These are phyloP conservation scores for Gastracanthus pulcherrimus DNA, from an alignment of 2,888 invertebrate genomes.

Conservation along the genomic window DNA sequence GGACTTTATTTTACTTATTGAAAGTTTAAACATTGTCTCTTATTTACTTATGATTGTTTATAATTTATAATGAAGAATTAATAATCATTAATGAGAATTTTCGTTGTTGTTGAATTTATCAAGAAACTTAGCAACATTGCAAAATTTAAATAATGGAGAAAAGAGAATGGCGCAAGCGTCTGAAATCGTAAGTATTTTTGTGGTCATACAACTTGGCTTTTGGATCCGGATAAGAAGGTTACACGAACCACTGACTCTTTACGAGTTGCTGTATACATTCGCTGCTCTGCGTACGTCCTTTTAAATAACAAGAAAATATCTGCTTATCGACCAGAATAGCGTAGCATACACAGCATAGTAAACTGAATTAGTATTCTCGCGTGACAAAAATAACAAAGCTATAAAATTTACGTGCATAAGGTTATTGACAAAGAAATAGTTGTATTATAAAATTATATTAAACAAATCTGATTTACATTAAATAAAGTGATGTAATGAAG, in stretches of 20 bases:
- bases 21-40: no score
- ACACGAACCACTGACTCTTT: slow-evolving; percentile 56
- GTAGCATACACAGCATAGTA: background rate
- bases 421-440: no score
- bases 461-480: no score
- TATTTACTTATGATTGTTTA: no score
- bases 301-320: slow-evolving; percentile 31
- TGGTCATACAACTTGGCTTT: slow-evolving; percentile 44
- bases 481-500: no score
- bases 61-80: no score
- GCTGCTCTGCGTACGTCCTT: background rate
- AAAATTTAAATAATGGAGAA: slow-evolving; percentile 10
- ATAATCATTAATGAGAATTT: no score
- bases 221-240: slow-evolving; percentile 63
- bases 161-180: slow-evolving; percentile 8
- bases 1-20: no score
- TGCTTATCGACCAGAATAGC: background rate
- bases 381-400: no score
- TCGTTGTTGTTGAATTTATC: background rate
- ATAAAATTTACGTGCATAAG: no score
- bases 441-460: no score
- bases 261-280: slow-evolving; percentile 24
- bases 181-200: slow-evolving; percentile 31
- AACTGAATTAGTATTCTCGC: no score
- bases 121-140: slow-evolving; percentile 14